A percentile compares a stretch with the other conserved stretches of the same genome.
Conservation (phyloP, 2,797 vertebrate genomes). For the Aplochiton taeniatus region DNA sequence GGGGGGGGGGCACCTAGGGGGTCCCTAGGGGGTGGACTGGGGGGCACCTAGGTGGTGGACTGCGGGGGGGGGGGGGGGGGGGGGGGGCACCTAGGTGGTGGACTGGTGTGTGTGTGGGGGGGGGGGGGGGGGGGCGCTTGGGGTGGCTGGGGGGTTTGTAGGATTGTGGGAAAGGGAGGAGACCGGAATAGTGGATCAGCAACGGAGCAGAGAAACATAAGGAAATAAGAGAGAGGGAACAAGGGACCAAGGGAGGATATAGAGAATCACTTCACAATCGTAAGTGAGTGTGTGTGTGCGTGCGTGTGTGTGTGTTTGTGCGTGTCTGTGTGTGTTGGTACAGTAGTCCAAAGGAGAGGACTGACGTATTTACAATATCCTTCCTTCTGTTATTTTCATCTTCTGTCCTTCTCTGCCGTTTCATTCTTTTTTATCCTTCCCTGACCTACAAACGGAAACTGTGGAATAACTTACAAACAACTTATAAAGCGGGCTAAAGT, state of each 20-base stretch:
- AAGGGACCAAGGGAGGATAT: background rate
- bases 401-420: background rate
- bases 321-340: conserved; percentile 15
- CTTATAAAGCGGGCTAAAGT: background rate
- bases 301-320: conserved; percentile 18
- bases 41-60: background rate
- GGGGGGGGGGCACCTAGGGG: background rate
- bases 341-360: background rate
- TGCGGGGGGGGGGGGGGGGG: background rate
- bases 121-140: background rate
- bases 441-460: too few relatives aligned
- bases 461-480: background rate
- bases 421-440: conserved; percentile 9
- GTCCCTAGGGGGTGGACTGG: background rate
- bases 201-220: background rate
- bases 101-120: background rate
- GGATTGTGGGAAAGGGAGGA: conserved; percentile 4
- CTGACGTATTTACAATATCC: background rate
- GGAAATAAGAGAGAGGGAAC: background rate
- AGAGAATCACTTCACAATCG: too few relatives aligned
- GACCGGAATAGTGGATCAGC: background rate
- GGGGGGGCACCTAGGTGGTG: background rate
- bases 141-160: background rate
- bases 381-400: conserved; percentile 4
- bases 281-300: background rate